Evolutionary conservation across 2,113 vertebrate genomes (phyloP).

Genomic region (Myrmophylax atrothorax): DNA sequence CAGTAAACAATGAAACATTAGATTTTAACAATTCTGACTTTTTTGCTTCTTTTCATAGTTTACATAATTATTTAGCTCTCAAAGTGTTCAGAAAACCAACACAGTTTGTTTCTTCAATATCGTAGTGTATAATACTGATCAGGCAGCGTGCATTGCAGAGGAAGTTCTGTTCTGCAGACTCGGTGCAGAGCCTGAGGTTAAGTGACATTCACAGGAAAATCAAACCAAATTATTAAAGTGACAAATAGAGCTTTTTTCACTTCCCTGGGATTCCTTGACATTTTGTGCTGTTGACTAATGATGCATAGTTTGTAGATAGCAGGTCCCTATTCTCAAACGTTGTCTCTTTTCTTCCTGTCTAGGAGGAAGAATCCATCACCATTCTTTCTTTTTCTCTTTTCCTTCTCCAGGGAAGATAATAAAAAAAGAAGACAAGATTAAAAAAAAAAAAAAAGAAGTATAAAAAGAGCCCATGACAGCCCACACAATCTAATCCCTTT

Average conservation of each 20-base stretch:
- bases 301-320: not conserved
- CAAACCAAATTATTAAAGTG: slow-evolving; percentile 45
- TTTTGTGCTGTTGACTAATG: slow-evolving; percentile 10
- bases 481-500: not conserved
- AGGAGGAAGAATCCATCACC: not conserved
- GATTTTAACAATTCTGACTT: slow-evolving; percentile 16
- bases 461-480: not conserved
- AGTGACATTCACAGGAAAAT: slow-evolving; percentile 47
- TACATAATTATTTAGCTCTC: slow-evolving; percentile 42
- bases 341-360: not conserved
- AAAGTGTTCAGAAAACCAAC: slow-evolving; percentile 16
- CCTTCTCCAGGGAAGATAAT: not conserved
- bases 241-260: slow-evolving; percentile 3
- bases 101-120: not conserved
- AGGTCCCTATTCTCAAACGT: not conserved
- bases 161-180: slow-evolving; percentile 41
- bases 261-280: slow-evolving; percentile 3
- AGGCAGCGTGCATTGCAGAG: slow-evolving; percentile 19
- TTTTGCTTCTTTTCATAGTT: slow-evolving; percentile 37
- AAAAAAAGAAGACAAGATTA: not conserved
- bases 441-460: not conserved
- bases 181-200: slow-evolving; percentile 31
- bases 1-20: slow-evolving; percentile 45
- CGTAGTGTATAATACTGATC: slow-evolving; percentile 44
- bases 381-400: not conserved